These are phyloP conservation scores for Chloroclystis v-ata DNA, from an alignment of 2,888 invertebrate species.

Conservation along the genomic window DNA sequence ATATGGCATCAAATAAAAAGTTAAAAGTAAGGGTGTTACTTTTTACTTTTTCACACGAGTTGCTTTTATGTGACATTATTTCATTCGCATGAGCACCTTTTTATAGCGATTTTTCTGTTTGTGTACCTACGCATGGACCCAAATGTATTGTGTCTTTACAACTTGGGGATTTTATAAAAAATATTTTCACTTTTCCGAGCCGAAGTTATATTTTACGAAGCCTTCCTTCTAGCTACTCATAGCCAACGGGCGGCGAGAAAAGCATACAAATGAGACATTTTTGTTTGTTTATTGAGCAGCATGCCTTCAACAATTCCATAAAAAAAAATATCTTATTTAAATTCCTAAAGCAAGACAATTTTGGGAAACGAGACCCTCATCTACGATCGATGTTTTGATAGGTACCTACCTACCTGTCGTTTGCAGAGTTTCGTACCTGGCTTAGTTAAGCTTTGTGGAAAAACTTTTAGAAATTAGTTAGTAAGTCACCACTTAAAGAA, in stretches of 20 bases:
- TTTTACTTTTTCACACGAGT: slow-evolving; percentile 9
- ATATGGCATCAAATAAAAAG: slow-evolving; percentile 8
- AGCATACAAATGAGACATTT: background rate
- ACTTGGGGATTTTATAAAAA: no score
- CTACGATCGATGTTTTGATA: slow-evolving; percentile 2
- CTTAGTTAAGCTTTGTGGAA: background rate
- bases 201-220: no score
- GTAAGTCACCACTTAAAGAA: background rate
- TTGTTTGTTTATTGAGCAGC: background rate
- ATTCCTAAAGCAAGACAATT: slow-evolving; percentile 7
- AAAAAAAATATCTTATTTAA: slow-evolving; percentile 12
- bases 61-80: slow-evolving; percentile 13
- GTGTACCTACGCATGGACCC: background rate
- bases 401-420: slow-evolving; percentile 5
- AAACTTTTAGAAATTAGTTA: slow-evolving; percentile 3
- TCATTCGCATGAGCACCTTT: slow-evolving; percentile 12
- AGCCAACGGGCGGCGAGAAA: background rate
- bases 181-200: no score
- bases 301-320: background rate
- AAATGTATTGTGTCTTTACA: no score
- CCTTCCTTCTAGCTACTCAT: no score
- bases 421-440: background rate
- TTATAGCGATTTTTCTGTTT: slow-evolving; percentile 13
- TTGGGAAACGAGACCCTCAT: slow-evolving; percentile 16
- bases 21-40: slow-evolving; percentile 3